A percentile compares a stretch with the other conserved stretches of the same genome.
Conservation (phyloP, 1,140 invertebrate genomes). For the Dendrolimus kikuchii region DNA sequence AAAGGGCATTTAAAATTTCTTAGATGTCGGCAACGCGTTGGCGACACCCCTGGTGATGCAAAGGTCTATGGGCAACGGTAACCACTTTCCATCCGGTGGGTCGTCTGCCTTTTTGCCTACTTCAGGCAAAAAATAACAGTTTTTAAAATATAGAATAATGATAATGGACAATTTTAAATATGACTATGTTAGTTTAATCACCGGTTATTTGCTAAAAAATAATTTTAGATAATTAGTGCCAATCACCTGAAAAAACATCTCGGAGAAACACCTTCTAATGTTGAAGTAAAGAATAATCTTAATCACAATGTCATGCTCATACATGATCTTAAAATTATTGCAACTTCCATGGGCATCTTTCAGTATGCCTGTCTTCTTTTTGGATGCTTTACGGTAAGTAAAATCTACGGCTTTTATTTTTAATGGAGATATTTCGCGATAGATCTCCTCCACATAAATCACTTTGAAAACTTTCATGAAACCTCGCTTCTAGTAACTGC, state of each 20-base stretch:
- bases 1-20: too few species aligned
- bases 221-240: slow-evolving; percentile 36
- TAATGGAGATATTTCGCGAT: background rate
- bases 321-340: slow-evolving; percentile 47
- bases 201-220: background rate
- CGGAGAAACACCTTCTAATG: slow-evolving; percentile 22
- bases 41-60: too few species aligned
- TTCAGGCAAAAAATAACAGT: too few species aligned
- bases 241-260: slow-evolving; percentile 34
- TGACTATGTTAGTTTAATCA: too few species aligned
- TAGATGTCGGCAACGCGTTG: too few species aligned
- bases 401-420: background rate
- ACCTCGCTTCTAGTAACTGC: too few species aligned
- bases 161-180: too few species aligned
- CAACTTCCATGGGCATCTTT: slow-evolving; percentile 37
- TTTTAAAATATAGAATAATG: too few species aligned
- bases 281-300: background rate
- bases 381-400: slow-evolving; percentile 44
- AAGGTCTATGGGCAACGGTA: too few species aligned
- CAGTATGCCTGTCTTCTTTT: slow-evolving; percentile 40
- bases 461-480: background rate
- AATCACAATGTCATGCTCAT: slow-evolving; percentile 23
- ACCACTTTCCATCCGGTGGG: too few species aligned
- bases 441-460: background rate
- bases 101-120: too few species aligned